Evolutionary conservation across 2,888 invertebrate species (phyloP).

Genomic region (Cantharis flavilabris): DNA sequence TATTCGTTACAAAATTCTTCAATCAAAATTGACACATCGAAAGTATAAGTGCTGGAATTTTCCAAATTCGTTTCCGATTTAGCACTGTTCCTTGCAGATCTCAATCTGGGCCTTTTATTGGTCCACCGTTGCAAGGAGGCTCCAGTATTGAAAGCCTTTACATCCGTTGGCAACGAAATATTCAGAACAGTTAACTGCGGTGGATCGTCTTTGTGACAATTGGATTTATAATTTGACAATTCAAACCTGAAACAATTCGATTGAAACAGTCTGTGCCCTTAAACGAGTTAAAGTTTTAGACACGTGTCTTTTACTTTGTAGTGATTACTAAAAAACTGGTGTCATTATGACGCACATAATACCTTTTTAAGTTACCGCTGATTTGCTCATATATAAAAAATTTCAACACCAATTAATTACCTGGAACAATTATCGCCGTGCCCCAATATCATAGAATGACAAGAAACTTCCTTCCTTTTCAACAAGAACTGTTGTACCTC

Average conservation of each 20-base stretch:
- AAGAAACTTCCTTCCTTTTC: conserved; percentile 14
- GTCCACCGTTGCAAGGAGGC: conserved; percentile 49
- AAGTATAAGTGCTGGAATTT: conserved; percentile 17
- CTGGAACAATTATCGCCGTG: conserved; percentile 5
- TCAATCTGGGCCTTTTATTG: conserved; percentile 46
- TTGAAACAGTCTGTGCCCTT: too few species aligned
- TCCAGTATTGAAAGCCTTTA: conserved; percentile 45
- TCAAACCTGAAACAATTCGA: not conserved
- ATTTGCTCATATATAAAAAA: not conserved
- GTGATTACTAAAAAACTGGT: not conserved
- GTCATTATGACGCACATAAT: not conserved
- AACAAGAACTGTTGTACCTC: conserved; percentile 30
- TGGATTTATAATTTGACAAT: not conserved
- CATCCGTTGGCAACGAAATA: conserved; percentile 43
- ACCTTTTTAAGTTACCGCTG: not conserved
- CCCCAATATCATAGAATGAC: conserved; percentile 14
- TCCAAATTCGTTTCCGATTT: not conserved
- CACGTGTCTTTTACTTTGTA: not conserved
- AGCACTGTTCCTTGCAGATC: conserved; percentile 35
- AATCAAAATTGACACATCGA: conserved; percentile 22
- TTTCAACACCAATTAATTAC: not conserved
- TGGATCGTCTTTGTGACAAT: not conserved
- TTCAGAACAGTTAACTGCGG: conserved; percentile 41
- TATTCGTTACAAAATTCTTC: conserved; percentile 21
- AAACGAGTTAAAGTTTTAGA: too few species aligned